These are phyloP conservation scores for Trogon melanurus DNA, from an alignment of 2,113 vertebrate species.

Conservation along the genomic window DNA sequence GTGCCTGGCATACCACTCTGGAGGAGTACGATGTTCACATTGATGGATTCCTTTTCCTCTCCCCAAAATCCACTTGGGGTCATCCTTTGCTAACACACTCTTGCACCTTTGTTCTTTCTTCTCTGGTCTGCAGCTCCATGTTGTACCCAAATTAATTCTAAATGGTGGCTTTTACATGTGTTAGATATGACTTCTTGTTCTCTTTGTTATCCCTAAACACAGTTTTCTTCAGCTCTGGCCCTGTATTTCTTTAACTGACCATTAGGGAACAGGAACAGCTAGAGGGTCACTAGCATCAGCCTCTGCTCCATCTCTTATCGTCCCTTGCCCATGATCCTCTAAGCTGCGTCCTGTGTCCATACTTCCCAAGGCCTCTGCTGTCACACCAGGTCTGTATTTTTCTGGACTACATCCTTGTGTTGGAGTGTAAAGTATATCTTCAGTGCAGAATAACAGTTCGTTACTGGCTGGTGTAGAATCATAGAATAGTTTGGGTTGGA, in stretches of 20 bases:
- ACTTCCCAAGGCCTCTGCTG: not conserved
- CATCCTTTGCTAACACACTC: not conserved
- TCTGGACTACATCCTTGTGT: not conserved
- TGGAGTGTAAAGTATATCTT: not conserved
- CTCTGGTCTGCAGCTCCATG: not conserved
- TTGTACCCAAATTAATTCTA: not conserved
- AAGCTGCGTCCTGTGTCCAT: rapidly evolving
- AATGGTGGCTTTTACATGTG: not conserved
- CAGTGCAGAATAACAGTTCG: not conserved
- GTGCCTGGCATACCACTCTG: not conserved
- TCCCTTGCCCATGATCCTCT: not conserved
- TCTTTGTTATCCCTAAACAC: not conserved
- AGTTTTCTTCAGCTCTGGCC: not conserved
- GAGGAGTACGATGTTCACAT: not conserved
- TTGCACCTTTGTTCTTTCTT: not conserved
- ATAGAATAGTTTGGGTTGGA: no score
- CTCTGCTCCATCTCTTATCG: not conserved
- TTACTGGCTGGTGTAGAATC: not conserved
- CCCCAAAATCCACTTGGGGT: not conserved
- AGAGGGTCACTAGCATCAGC: not conserved
- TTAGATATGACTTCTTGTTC: not conserved
- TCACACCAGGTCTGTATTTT: not conserved
- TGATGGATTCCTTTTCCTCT: not conserved
- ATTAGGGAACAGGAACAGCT: not conserved
- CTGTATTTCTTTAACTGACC: not conserved